Evolutionary conservation across 2,113 vertebrate genomes (phyloP).

Genomic region (Indicator maculatus): DNA sequence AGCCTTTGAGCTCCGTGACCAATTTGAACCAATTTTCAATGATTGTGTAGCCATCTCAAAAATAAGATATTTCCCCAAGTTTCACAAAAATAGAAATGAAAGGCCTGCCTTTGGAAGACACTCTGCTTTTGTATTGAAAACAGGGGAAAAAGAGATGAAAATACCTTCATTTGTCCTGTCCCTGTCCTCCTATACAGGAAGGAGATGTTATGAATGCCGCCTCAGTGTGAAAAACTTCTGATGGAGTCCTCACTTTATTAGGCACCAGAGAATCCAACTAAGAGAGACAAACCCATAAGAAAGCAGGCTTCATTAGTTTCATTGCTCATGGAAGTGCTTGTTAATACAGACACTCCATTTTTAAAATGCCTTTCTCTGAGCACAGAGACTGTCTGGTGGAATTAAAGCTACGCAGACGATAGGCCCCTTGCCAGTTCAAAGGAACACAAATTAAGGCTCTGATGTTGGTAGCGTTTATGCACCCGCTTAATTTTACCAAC

Average conservation of each 20-base stretch:
- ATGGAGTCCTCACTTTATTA: conserved; percentile 49
- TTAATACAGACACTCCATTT: conserved; percentile 67
- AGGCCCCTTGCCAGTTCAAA: conserved; percentile 61
- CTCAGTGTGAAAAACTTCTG: conserved; percentile 20
- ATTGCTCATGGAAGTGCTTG: conserved; percentile 62
- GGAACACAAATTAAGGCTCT: conserved; percentile 60
- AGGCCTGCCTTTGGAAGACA: neutral
- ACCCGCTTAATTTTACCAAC: conserved; percentile 37
- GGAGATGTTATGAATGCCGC: neutral
- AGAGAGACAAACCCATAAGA: conserved; percentile 3
- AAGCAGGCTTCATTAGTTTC: conserved; percentile 70
- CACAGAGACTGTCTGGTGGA: conserved; percentile 39
- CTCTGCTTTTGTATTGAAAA: neutral
- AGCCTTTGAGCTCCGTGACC: neutral
- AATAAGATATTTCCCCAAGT: neutral
- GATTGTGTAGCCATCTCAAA: neutral
- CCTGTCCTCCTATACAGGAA: neutral
- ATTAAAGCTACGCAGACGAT: conserved; percentile 43
- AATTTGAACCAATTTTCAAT: neutral
- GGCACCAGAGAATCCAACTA: conserved; percentile 49
- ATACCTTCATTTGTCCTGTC: conserved; percentile 25
- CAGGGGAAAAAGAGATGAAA: neutral
- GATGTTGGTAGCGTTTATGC: conserved; percentile 44
- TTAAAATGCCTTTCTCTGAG: conserved; percentile 45
- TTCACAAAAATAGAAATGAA: neutral